These are phyloP conservation scores for Tachuris rubrigastra DNA, from an alignment of 2,113 vertebrate genomes.

Conservation along the genomic window DNA sequence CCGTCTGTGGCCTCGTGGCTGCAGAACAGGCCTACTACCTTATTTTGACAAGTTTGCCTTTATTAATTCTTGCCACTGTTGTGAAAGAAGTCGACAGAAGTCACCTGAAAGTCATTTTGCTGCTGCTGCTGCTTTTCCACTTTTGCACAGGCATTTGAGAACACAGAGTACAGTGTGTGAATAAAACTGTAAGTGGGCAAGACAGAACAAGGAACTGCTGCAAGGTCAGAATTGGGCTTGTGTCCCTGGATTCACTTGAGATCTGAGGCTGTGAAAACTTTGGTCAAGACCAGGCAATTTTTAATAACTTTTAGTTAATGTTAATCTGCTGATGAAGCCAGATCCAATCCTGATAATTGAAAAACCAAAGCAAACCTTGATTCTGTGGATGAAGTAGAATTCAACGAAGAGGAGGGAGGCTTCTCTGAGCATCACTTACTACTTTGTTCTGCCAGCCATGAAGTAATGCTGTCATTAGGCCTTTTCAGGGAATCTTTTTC, in stretches of 20 bases:
- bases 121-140: not conserved
- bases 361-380: not conserved
- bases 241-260: not conserved
- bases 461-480: not conserved
- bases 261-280: not conserved
- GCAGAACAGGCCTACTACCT: not conserved
- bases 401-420: not conserved
- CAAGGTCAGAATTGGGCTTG: not conserved
- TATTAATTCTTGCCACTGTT: not conserved
- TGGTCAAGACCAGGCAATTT: not conserved
- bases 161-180: accelerated
- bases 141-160: not conserved
- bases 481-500: not conserved
- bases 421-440: not conserved
- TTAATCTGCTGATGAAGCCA: not conserved
- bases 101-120: not conserved
- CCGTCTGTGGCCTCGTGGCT: not conserved
- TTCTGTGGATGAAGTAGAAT: not conserved
- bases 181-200: not conserved
- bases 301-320: not conserved
- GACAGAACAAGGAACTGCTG: not conserved
- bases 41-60: not conserved
- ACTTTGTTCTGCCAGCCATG: not conserved
- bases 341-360: not conserved
- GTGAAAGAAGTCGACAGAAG: not conserved